Evolutionary conservation across 1,140 invertebrate genomes (phyloP), one percentile per base, ranked within the genome.

Genomic region (Gonatopus flavifemur): DNA sequence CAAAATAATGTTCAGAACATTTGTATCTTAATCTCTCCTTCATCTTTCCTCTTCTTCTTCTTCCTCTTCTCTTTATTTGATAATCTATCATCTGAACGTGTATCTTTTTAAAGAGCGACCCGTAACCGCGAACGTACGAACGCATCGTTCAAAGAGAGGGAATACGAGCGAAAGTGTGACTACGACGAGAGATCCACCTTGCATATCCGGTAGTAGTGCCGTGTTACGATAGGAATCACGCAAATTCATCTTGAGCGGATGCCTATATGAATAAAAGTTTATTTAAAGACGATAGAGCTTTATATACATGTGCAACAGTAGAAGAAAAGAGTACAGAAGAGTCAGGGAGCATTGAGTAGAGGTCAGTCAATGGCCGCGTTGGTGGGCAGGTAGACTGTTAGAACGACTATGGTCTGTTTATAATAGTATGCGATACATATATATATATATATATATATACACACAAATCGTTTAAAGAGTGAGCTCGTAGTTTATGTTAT

Each of bases 281-380:
- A 76, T 74, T 74, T 74, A 76, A 74, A 76, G 72, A 74, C 65
- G 58, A n/a, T n/a, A n/a, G n/a, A n/a, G n/a, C n/a, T n/a, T n/a
- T 71, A 71, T 54, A 49, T 50, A 42, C 46, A 45, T 42, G 49
- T 45, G 39, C n/a, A 25, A n/a, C n/a, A n/a, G n/a, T n/a, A n/a
- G n/a, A n/a, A n/a, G n/a, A n/a, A n/a, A n/a, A n/a, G n/a, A n/a
- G n/a, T n/a, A n/a, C n/a, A n/a, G n/a, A n/a, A n/a, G n/a, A n/a
- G n/a, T n/a, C n/a, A n/a, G n/a, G n/a, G n/a, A n/a, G n/a, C n/a
- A n/a, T n/a, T n/a, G n/a, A n/a, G n/a, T n/a, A n/a, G n/a, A n/a
- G n/a, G n/a, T n/a, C n/a, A n/a, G n/a, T n/a, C n/a, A n/a, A n/a
- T n/a, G n/a, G n/a, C n/a, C n/a, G n/a, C n/a, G n/a, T n/a, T n/a